Evolutionary conservation across 1,140 invertebrate genomes (phyloP).

Genomic region (Drosophila carrolli): DNA sequence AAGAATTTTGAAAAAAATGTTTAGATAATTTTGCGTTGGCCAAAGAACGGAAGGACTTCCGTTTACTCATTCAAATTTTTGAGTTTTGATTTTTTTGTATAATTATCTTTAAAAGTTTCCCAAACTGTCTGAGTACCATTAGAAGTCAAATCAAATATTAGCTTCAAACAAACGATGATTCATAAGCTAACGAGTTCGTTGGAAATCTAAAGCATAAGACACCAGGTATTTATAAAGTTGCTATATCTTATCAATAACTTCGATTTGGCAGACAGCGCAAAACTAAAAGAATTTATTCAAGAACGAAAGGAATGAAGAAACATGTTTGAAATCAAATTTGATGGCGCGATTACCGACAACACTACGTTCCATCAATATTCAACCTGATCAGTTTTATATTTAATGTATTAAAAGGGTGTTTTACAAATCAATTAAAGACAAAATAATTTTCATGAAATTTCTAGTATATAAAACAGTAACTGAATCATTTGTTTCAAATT

Average conservation of each 20-base stretch:
- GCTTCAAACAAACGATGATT: conserved; percentile 21
- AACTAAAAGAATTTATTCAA: conserved; percentile 27
- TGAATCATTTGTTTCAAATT: neutral
- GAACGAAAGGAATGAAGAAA: neutral
- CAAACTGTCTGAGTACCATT: neutral
- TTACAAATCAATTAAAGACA: no score
- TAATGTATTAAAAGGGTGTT: neutral
- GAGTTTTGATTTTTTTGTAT: no score
- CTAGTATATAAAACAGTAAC: no score
- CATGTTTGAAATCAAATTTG: conserved; percentile 13
- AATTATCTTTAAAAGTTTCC: no score
- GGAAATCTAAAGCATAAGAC: conserved; percentile 35
- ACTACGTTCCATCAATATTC: neutral
- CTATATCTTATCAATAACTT: conserved; percentile 44
- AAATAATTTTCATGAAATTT: no score
- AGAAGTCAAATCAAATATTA: conserved; percentile 31
- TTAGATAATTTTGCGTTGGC: no score
- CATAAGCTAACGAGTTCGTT: conserved; percentile 10
- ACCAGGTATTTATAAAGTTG: conserved; percentile 28
- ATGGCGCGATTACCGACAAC: neutral
- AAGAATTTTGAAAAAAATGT: neutral
- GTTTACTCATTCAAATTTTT: conserved; percentile 4
- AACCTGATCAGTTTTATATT: neutral
- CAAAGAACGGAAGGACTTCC: neutral
- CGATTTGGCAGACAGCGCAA: conserved; percentile 13